Conservation (phyloP, 2,888 invertebrate genomes). For the Malthinus flaveolus region DNA sequence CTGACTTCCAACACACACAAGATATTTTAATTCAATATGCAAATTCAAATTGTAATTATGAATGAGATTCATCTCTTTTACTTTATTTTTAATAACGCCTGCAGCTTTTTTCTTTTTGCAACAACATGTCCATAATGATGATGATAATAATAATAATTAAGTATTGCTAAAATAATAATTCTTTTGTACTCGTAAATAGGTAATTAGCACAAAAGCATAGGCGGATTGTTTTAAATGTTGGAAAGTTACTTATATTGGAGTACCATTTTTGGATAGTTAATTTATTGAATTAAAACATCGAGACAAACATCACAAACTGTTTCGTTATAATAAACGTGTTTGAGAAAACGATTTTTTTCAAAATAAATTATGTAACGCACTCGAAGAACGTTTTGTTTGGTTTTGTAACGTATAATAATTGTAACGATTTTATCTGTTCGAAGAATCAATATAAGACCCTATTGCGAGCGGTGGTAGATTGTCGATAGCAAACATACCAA, state of each 20-base stretch:
- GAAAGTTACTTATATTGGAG: constrained; percentile 9
- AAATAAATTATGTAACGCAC: neutral
- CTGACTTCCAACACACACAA: too few relatives aligned
- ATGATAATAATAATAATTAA: constrained; percentile 12
- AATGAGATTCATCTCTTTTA: constrained; percentile 1
- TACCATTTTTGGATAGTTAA: constrained; percentile 1
- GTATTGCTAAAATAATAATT: constrained; percentile 15
- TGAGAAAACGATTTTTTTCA: neutral
- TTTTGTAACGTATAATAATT: neutral
- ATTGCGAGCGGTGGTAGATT: neutral
- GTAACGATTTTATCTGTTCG: constrained; percentile 11
- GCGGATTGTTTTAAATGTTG: constrained; percentile 9
- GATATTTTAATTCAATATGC: too few relatives aligned
- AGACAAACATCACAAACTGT: too few relatives aligned
- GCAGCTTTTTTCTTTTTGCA: constrained; percentile 6
- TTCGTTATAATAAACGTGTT: too few relatives aligned
- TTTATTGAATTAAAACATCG: neutral
- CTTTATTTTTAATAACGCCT: constrained; percentile 3
- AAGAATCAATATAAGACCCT: constrained; percentile 8
- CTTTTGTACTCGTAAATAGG: constrained; percentile 9
- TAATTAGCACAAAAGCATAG: constrained; percentile 8
- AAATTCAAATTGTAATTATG: neutral
- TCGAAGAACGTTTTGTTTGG: neutral
- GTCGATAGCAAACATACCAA: constrained; percentile 20
- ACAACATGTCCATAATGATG: constrained; percentile 10